A percentile compares a stretch with the other conserved stretches of the same genome.
phyloP scores from a whole-genome alignment of 2,113 vertebrate genomes.

The Lichenostomus cassidix region DNA sequence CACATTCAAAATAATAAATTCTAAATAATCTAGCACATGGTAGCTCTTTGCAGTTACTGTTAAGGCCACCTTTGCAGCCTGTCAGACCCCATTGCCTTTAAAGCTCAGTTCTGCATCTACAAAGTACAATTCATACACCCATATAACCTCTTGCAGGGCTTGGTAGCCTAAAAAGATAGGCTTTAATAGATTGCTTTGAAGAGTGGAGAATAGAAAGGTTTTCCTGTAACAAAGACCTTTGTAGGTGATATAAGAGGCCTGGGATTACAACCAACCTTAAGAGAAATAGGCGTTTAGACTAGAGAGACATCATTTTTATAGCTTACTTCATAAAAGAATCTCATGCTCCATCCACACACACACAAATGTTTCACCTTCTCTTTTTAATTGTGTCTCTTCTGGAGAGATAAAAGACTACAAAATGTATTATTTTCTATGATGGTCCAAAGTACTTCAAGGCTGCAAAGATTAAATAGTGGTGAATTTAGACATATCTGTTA shows the following conservation, averaged over 20 bases:
- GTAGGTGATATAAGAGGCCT: neutral
- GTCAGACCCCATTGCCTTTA: slow-evolving; percentile 17
- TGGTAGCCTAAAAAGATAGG: slow-evolving; percentile 10
- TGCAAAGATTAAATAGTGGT: neutral
- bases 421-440: neutral
- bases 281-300: neutral
- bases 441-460: neutral
- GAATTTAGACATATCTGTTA: neutral
- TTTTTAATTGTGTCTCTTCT: neutral
- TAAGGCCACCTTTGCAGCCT: slow-evolving; percentile 22
- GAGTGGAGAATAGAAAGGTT: neutral
- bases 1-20: slow-evolving; percentile 17
- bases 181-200: slow-evolving; percentile 21
- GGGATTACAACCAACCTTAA: neutral
- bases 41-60: neutral
- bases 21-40: neutral
- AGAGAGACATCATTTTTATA: neutral
- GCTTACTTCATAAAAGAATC: neutral
- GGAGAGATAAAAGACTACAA: neutral
- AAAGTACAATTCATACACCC: neutral
- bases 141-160: neutral
- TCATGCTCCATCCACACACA: neutral
- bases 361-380: neutral
- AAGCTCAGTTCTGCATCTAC: neutral
- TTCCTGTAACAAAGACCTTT: neutral